Conservation (phyloP, 1,140 invertebrate genomes). For the Arion vulgaris region DNA sequence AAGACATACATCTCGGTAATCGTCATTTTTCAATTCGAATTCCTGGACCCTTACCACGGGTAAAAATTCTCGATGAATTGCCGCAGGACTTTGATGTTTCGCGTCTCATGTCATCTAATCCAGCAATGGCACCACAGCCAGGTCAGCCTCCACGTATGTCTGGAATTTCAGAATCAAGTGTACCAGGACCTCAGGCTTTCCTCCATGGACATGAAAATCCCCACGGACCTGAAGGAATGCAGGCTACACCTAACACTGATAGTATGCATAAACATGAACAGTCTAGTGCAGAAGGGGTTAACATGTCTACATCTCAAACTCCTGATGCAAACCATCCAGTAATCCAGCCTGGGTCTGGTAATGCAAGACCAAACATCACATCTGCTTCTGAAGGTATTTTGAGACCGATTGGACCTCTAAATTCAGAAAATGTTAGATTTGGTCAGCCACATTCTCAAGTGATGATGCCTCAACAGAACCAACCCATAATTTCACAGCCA, state of each 20-base stretch:
- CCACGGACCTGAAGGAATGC: conserved; percentile 22
- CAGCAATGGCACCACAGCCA: conserved; percentile 31
- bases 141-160: conserved; percentile 10
- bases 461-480: background rate
- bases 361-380: background rate
- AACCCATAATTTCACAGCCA: conserved; percentile 6
- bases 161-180: background rate
- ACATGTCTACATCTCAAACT: background rate
- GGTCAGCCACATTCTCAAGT: background rate
- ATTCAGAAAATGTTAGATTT: conserved; percentile 9
- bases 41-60: conserved; percentile 83
- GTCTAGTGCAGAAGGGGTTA: background rate
- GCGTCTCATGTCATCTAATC: conserved; percentile 32
- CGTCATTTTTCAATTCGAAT: conserved; percentile 88
- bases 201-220: background rate
- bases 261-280: background rate
- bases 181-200: conserved; percentile 25
- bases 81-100: conserved; percentile 46
- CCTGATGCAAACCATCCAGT: background rate
- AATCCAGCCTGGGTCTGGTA: background rate
- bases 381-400: conserved; percentile 8
- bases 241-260: conserved; percentile 28
- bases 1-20: conserved; percentile 69
- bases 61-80: conserved; percentile 74
- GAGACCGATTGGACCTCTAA: conserved; percentile 5